These are phyloP conservation scores for Drosophila sp. DNA, from an alignment of 1,140 invertebrate genomes.

Conservation along the genomic window DNA sequence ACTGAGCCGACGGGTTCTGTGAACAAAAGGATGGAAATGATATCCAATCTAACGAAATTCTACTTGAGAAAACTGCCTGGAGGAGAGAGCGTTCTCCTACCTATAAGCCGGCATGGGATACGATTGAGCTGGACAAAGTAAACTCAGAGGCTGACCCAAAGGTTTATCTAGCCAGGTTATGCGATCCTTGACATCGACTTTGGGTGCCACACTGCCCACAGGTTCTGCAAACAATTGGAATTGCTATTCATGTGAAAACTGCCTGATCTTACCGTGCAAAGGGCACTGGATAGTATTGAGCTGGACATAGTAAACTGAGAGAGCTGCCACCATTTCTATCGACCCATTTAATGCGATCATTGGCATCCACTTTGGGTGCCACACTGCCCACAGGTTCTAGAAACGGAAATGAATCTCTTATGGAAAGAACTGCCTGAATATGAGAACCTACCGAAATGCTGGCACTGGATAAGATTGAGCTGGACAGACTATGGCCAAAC, in stretches of 20 bases:
- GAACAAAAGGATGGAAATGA: neutral
- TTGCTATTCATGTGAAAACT: constrained; percentile 39
- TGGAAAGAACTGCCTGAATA: constrained; percentile 42
- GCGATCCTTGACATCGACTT: constrained; percentile 85
- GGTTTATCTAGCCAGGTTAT: constrained; percentile 85
- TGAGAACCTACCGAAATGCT: constrained; percentile 84
- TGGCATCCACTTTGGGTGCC: constrained; percentile 89
- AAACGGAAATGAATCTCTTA: neutral
- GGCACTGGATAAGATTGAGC: constrained; percentile 87
- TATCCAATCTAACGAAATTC: neutral
- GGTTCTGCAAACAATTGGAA: constrained; percentile 60
- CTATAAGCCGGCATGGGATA: constrained; percentile 87
- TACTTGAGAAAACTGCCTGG: constrained; percentile 51
- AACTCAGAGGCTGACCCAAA: constrained; percentile 41
- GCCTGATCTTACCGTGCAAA: constrained; percentile 84
- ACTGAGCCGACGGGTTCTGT: constrained; percentile 89
- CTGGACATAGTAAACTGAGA: constrained; percentile 86
- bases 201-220: constrained; percentile 87
- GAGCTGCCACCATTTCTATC: constrained; percentile 55
- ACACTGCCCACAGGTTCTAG: constrained; percentile 91
- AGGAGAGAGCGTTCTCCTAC: constrained; percentile 79
- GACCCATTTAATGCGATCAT: constrained; percentile 84
- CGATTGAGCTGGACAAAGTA: constrained; percentile 87
- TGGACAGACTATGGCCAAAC: constrained; percentile 86
- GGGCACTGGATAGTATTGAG: constrained; percentile 87